Percentiles rank a stretch among this genome's conserved stretches.
These are phyloP conservation scores for Gastrophryne carolinensis DNA, from an alignment of 2,797 vertebrate species.

Conservation along the genomic window DNA sequence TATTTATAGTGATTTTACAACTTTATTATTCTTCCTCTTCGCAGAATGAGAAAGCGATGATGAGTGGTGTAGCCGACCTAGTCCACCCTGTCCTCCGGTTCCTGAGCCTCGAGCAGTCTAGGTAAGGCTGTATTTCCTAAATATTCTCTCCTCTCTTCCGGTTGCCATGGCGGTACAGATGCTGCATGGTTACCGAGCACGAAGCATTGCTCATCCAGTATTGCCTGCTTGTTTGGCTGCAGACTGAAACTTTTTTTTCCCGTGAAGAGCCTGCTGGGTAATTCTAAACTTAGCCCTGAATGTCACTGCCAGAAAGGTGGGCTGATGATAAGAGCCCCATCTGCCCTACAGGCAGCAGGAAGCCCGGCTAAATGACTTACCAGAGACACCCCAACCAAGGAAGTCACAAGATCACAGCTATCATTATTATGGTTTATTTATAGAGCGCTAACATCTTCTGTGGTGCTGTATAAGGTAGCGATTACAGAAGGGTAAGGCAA, in stretches of 20 bases:
- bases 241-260: conserved; percentile 30
- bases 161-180: conserved; percentile 51
- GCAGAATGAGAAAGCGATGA: conserved; percentile 1
- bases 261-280: conserved; percentile 37
- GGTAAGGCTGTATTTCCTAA: conserved; percentile 45
- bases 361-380: neutral
- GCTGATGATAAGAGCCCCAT: conserved; percentile 24
- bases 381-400: neutral
- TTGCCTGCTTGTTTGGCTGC: conserved; percentile 47
- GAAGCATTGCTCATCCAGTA: conserved; percentile 49
- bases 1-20: neutral
- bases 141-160: conserved; percentile 36
- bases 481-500: too few relatives aligned
- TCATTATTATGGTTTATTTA: neutral
- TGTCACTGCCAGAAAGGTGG: conserved; percentile 49
- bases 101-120: neutral
- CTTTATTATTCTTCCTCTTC: conserved; percentile 4
- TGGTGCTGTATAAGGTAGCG: too few relatives aligned
- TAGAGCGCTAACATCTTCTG: too few relatives aligned
- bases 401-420: neutral
- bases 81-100: neutral
- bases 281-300: conserved; percentile 46
- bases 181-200: conserved; percentile 49
- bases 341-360: conserved; percentile 38
- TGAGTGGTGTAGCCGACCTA: neutral